Conservation (phyloP, 2,888 invertebrate species). For the Dromius quadrimaculatus region DNA sequence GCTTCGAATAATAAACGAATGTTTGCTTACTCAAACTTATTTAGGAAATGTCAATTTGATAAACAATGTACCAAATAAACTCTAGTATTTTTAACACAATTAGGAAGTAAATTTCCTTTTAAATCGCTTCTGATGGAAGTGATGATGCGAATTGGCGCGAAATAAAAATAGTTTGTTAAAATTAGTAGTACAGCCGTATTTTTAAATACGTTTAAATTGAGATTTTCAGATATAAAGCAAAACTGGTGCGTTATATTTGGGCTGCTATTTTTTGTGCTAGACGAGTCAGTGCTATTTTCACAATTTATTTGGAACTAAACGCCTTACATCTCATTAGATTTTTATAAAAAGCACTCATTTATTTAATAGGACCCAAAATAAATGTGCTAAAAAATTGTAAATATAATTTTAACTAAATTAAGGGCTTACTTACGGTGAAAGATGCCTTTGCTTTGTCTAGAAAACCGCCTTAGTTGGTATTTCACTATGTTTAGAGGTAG, state of each 20-base stretch:
- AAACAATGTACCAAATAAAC: too few relatives aligned
- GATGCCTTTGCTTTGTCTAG: slow-evolving; percentile 40
- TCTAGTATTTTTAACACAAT: too few relatives aligned
- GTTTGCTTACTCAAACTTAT: too few relatives aligned
- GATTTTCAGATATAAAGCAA: too few relatives aligned
- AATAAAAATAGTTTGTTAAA: too few relatives aligned
- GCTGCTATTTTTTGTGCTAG: slow-evolving; percentile 26
- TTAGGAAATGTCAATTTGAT: too few relatives aligned
- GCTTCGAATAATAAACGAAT: too few relatives aligned
- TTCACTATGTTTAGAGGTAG: slow-evolving; percentile 38
- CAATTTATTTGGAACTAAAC: slow-evolving; percentile 1
- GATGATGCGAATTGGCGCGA: too few relatives aligned
- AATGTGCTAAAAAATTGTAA: slow-evolving; percentile 3
- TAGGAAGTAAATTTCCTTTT: too few relatives aligned
- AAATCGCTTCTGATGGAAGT: too few relatives aligned
- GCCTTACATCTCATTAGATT: slow-evolving; percentile 14
- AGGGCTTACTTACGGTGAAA: slow-evolving; percentile 12
- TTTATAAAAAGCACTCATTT: slow-evolving; percentile 20
- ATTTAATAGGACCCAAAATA: not conserved
- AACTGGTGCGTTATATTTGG: slow-evolving; percentile 35
- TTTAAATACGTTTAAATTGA: too few relatives aligned
- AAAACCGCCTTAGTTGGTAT: slow-evolving; percentile 19
- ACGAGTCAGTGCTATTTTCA: slow-evolving; percentile 4
- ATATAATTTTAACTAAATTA: slow-evolving; percentile 12
- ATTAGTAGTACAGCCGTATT: too few relatives aligned